Evolutionary conservation across 2,888 invertebrate genomes (phyloP).

Genomic region (Melinopterus prodromus): DNA sequence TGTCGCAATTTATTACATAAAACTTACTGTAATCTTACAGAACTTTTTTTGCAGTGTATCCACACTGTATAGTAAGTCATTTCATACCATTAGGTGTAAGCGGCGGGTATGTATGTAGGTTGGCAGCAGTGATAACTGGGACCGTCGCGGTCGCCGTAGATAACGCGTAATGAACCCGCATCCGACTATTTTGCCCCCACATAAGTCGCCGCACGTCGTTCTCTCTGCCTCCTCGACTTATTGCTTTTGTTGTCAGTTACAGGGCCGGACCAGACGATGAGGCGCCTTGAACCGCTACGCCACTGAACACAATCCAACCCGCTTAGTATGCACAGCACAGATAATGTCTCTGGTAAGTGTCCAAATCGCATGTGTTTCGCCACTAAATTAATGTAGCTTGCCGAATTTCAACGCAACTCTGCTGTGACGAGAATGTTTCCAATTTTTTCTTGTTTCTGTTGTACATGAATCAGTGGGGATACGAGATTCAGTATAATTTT

Average conservation of each 20-base stretch:
- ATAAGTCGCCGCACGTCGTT: constrained; percentile 29
- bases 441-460: background rate
- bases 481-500: too few relatives aligned
- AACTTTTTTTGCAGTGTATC: background rate
- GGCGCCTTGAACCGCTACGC: constrained; percentile 49
- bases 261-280: constrained; percentile 52
- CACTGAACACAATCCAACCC: constrained; percentile 43
- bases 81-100: too few relatives aligned
- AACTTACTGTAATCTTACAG: too few relatives aligned
- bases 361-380: constrained; percentile 30
- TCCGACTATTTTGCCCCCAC: constrained; percentile 41
- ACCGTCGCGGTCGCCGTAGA: constrained; percentile 35
- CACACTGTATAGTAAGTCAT: background rate
- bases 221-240: constrained; percentile 28
- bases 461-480: too few relatives aligned
- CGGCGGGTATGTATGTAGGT: constrained; percentile 35
- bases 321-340: constrained; percentile 62
- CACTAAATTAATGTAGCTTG: constrained; percentile 20
- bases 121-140: constrained; percentile 34
- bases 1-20: too few relatives aligned
- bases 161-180: constrained; percentile 49
- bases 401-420: background rate
- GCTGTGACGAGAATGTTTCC: background rate
- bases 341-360: constrained; percentile 61
- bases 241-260: constrained; percentile 47